Conservation (phyloP, 2,113 vertebrate species). For the Neoarius graeffei region DNA sequence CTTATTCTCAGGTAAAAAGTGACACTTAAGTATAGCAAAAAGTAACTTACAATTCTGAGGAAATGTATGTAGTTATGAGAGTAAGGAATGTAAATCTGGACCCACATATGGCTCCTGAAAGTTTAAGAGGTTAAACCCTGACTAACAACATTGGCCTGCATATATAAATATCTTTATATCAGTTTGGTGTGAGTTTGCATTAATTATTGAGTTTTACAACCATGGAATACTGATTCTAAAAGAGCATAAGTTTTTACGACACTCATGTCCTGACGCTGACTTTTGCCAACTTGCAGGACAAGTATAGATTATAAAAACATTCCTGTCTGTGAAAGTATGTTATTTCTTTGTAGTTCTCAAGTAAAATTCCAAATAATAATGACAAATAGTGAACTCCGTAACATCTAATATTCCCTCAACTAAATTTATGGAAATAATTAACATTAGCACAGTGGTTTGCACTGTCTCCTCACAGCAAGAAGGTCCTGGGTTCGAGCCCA, state of each 20-base stretch:
- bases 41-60: background rate
- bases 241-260: background rate
- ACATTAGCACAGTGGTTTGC: background rate
- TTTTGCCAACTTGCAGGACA: background rate
- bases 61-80: background rate
- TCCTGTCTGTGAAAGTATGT: background rate
- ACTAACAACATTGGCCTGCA: background rate
- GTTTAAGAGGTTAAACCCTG: slow-evolving; percentile 21
- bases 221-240: slow-evolving; percentile 11
- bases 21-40: background rate
- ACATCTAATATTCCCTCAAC: background rate
- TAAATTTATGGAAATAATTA: background rate
- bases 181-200: slow-evolving; percentile 8
- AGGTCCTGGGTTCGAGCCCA: too few relatives aligned
- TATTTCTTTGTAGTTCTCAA: background rate
- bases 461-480: too few relatives aligned
- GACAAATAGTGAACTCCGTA: background rate
- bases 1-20: background rate
- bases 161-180: slow-evolving; percentile 13
- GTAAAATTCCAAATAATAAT: background rate
- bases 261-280: background rate
- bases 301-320: background rate
- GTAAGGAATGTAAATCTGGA: background rate
- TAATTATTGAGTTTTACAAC: background rate
- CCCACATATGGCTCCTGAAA: background rate